phyloP scores from a whole-genome alignment of 2,113 vertebrate species.

The Aleadryas rufinucha region DNA sequence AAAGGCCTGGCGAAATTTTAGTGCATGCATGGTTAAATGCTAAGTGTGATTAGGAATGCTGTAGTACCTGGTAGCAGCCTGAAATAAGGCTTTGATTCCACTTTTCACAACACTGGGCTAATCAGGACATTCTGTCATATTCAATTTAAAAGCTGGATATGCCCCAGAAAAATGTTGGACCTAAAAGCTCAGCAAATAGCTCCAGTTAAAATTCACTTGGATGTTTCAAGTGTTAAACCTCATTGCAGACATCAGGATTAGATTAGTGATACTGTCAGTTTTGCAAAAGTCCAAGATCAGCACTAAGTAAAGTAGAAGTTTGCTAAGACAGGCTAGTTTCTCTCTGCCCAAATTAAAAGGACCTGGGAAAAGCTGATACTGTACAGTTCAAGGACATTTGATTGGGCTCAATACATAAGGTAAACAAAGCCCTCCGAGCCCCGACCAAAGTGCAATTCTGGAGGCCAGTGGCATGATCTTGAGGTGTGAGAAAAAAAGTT shows the following conservation, averaged over 20 bases:
- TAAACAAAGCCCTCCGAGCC: constrained; percentile 60
- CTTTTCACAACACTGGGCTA: not conserved
- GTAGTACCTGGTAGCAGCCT: not conserved
- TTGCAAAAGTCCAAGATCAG: not conserved
- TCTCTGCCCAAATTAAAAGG: not conserved
- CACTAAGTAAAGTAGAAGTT: not conserved
- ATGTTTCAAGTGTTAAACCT: constrained; percentile 32
- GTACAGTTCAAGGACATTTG: constrained; percentile 42
- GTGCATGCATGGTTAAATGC: not conserved
- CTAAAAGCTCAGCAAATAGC: constrained; percentile 44
- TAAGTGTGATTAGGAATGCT: not conserved
- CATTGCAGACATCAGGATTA: constrained; percentile 35
- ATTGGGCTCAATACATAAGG: constrained; percentile 57
- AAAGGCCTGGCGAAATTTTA: not conserved
- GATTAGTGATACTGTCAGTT: constrained; percentile 40
- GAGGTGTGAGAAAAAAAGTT: constrained; percentile 72
- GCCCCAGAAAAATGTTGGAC: not conserved
- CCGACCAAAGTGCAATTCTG: constrained; percentile 18
- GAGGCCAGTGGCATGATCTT: constrained; percentile 55
- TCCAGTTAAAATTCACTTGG: not conserved
- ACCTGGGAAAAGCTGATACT: constrained; percentile 16
- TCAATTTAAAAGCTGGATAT: not conserved
- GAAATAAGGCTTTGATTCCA: not conserved
- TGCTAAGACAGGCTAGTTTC: not conserved
- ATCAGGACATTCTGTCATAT: constrained; percentile 26